phyloP scores from a whole-genome alignment of 2,888 invertebrate genomes.

The Scaeva pyrastri region DNA sequence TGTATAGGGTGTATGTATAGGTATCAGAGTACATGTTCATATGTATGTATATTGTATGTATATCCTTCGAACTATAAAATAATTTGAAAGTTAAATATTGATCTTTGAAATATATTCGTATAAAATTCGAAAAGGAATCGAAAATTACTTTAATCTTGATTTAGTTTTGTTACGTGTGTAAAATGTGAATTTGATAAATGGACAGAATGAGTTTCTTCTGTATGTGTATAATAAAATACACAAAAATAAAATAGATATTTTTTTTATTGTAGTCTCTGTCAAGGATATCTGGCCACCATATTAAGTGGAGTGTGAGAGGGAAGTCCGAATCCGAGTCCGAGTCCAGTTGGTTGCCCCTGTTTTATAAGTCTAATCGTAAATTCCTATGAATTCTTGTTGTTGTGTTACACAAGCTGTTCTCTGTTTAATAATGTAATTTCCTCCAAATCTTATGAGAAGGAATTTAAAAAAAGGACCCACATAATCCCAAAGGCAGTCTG shows the following conservation, averaged over 20 bases:
- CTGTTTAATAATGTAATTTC: conserved; percentile 39
- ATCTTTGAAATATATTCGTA: conserved; percentile 67
- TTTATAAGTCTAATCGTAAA: conserved; percentile 37
- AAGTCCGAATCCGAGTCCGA: too few relatives aligned
- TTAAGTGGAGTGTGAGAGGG: not conserved
- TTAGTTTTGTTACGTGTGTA: conserved; percentile 50
- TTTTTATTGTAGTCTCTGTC: conserved; percentile 9
- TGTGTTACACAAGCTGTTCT: not conserved
- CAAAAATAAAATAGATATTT: not conserved
- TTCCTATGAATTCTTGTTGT: conserved; percentile 33
- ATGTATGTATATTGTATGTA: too few relatives aligned
- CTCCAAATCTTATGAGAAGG: conserved; percentile 56
- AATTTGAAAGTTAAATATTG: conserved; percentile 58
- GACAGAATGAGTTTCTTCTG: not conserved
- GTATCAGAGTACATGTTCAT: too few relatives aligned
- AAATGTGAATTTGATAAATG: conserved; percentile 15
- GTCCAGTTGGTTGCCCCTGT: not conserved
- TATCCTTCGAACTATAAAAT: conserved; percentile 28
- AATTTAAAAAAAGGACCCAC: conserved; percentile 62
- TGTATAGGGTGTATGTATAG: not conserved
- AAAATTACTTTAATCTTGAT: conserved; percentile 67
- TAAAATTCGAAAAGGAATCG: conserved; percentile 56
- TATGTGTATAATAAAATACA: conserved; percentile 2
- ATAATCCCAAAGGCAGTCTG: conserved; percentile 37
- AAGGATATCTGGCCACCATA: conserved; percentile 1